Percentiles rank a stretch among this genome's conserved stretches.
phyloP scores from a whole-genome alignment of 2,113 vertebrate genomes.

The Thymallus thymallus region DNA sequence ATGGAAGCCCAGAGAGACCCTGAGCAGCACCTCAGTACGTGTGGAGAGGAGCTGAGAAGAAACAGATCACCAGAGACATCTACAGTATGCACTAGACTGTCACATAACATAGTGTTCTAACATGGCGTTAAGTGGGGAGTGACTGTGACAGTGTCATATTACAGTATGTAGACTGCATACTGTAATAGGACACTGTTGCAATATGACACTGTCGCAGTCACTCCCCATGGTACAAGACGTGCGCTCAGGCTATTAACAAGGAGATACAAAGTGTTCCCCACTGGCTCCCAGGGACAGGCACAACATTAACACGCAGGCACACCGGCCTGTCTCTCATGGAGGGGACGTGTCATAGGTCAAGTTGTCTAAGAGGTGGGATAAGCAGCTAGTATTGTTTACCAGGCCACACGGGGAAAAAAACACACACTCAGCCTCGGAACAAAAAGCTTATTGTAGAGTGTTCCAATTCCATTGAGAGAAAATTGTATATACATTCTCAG shows the following conservation, averaged over 20 bases:
- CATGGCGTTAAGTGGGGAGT: background rate
- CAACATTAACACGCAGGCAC: slow-evolving; percentile 1
- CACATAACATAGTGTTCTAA: background rate
- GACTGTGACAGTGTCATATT: slow-evolving; percentile 7
- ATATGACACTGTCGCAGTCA: slow-evolving; percentile 1
- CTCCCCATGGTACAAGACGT: background rate
- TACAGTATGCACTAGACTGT: slow-evolving; percentile 52
- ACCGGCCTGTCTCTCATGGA: background rate
- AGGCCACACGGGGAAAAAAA: background rate
- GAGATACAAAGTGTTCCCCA: background rate
- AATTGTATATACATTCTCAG: slow-evolving; percentile 22
- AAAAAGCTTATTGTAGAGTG: slow-evolving; percentile 31
- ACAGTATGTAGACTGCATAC: slow-evolving; percentile 31
- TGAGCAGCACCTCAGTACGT: slow-evolving; percentile 34
- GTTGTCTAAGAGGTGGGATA: slow-evolving; percentile 17
- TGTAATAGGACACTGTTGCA: background rate
- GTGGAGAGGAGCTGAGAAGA: slow-evolving; percentile 25
- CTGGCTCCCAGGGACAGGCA: background rate
- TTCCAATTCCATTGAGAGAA: slow-evolving; percentile 14
- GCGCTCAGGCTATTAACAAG: background rate
- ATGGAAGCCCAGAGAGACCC: slow-evolving; percentile 34
- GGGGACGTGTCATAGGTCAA: background rate
- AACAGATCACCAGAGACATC: slow-evolving; percentile 24
- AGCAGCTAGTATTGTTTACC: background rate
- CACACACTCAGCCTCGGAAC: slow-evolving; percentile 6